Base-by-base conservation (phyloP, 1,140 invertebrate species). In the Temnothorax nylanderi region DNA sequence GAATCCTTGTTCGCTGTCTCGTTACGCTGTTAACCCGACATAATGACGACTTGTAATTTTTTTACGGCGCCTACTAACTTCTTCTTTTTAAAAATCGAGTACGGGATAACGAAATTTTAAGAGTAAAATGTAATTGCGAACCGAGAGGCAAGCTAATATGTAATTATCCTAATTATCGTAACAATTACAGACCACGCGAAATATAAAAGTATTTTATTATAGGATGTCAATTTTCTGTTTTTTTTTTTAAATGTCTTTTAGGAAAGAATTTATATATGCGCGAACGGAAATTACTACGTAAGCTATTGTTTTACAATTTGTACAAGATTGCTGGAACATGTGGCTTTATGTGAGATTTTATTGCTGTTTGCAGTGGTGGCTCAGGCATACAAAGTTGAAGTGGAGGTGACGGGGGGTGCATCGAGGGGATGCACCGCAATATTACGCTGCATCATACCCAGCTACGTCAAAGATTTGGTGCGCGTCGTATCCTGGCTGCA, bases 401-500 rank as follows among this genome's bases (percentile, higher is more conserved):
- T 97, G 80, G 97, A 97, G 94, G 97, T 97, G 87, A 94, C 97
- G 87, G 96, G 96, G 72, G 94, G 94, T 47, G 97, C 97, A 21
- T 96, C 97, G 64, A 96, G 97, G 91, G 98, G 98, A 75, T 98
- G 97, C 94, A 98, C 98, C 8, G 98, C 98, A 51, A 97, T 98
- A 74, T 96, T 98, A 82, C 96, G 97, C 92, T 98, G 98, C 95
- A 96, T 97, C 89, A 97, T 98, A 89, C 98, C 98, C 74, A 97
- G 96, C 91, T 98, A 97, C 94, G 97, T 98, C 88, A 97, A 97
- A 94, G 97, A 98, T 93, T 96, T 98, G 94, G 97, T 98, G 75
- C 96, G 97, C 92, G 97, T 98, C 41, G 97, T 98, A 60, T 97
- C 97, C 37, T 98, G 98, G 98, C 96, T 97, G 88, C 97, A 97